Evolutionary conservation across 2,888 invertebrate species (phyloP), one percentile per base, ranked within the genome.

Genomic region (Iphiclides podalirius): DNA sequence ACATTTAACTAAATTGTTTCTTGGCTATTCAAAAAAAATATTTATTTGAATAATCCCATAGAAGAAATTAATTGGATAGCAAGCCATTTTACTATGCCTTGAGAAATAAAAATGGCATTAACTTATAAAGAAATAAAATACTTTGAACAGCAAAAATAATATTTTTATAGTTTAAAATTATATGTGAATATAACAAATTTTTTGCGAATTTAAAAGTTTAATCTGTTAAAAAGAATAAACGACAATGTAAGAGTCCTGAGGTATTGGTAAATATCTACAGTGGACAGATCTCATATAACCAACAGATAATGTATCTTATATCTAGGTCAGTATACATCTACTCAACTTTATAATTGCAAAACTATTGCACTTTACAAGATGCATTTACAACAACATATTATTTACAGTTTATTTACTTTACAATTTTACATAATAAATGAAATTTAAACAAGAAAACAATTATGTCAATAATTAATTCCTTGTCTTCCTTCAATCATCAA

Each of bases 291-390:
- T 74, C 72, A 78, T 73, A 75, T 76, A 66, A 69, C 74, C 70
- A 84, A 84, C 84, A 83, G 71, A 77, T 68, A 71, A 60, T 63
- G 57, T 66, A 55, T 65, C 72, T 75, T 79, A 73, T 11, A 55
- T 49, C 69, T 79, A 79, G 55, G 60, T 68, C 63, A 72, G 72
- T 85, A 82, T 85, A 84, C 72, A 83, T 75, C 85, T 88, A 88
- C 81, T 81, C 81, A 85, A 85, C 85, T 77, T 75, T 67, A 75
- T 82, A 81, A 83, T 83, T 84, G 81, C 86, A 85, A 85, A 75
- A 79, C 85, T 85, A 85, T 82, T 83, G 83, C 85, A 84, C 85
- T 86, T 86, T 84, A 85, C 81, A 86, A 83, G 81, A 82, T 80
- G 82, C 84, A 83, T 83, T 83, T 87, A 88, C 85, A 88, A 87